Evolutionary conservation across 2,113 vertebrate species (phyloP).

Genomic region (Alces alces): DNA sequence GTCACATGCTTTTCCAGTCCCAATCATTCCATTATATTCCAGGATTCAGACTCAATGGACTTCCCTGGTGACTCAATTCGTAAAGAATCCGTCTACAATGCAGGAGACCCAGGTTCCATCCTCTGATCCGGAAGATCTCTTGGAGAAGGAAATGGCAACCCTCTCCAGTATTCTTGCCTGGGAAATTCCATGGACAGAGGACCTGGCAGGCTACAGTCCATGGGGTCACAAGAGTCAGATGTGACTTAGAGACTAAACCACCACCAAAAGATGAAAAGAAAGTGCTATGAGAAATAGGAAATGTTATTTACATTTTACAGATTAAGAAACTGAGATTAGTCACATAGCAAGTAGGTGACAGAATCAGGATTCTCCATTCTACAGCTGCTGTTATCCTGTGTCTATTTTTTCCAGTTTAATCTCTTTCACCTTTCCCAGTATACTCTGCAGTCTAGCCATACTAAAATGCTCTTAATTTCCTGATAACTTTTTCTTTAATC

Average conservation of each 20-base stretch:
- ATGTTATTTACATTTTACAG: neutral
- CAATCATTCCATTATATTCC: neutral
- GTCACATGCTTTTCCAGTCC: neutral
- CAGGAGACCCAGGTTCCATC: neutral
- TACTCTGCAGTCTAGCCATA: neutral
- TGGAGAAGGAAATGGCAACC: neutral
- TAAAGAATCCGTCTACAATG: neutral
- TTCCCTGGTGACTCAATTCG: neutral
- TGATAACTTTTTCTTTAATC: neutral
- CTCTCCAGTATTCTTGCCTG: neutral
- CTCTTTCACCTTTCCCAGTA: neutral
- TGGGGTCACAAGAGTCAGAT: neutral
- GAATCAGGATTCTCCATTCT: neutral
- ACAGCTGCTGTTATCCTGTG: neutral
- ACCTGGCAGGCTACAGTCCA: neutral
- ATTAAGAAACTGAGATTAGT: neutral
- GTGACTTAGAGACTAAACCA: neutral
- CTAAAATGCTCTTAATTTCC: neutral
- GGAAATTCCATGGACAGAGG: neutral
- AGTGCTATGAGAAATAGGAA: neutral
- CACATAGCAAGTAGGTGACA: neutral
- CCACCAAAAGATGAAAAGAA: neutral
- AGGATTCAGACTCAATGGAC: neutral
- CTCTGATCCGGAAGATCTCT: neutral
- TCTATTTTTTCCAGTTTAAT: neutral